These are phyloP conservation scores for Brachymystax lenok DNA, from an alignment of 2,797 vertebrate species.

Conservation along the genomic window DNA sequence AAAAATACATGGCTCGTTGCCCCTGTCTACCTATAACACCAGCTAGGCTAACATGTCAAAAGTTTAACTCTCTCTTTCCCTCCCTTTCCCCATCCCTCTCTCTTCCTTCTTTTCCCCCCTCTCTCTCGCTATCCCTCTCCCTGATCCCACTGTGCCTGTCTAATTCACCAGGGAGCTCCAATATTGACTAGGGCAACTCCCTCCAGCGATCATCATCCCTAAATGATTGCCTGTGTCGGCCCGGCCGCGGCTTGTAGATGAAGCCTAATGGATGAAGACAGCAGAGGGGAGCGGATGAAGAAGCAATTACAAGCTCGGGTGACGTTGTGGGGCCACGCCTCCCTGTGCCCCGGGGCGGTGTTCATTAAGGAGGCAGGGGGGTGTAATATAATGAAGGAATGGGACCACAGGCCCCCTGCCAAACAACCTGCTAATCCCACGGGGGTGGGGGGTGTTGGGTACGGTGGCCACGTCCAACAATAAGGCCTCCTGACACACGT, in stretches of 20 bases:
- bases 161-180: conserved; percentile 45
- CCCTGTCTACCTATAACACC: neutral
- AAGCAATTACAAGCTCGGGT: conserved; percentile 72
- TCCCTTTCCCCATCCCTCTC: conserved; percentile 2
- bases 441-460: conserved; percentile 33
- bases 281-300: conserved; percentile 52
- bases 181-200: conserved; percentile 20
- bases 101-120: neutral
- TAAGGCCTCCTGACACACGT: conserved; percentile 64
- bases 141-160: conserved; percentile 31
- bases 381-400: conserved; percentile 72
- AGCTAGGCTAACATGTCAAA: neutral
- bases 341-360: conserved; percentile 42
- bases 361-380: conserved; percentile 53
- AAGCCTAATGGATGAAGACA: conserved; percentile 49
- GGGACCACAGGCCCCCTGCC: conserved; percentile 47
- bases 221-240: conserved; percentile 20
- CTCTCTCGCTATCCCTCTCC: neutral
- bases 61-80: conserved; percentile 13
- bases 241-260: neutral
- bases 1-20: neutral
- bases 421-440: conserved; percentile 81
- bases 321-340: conserved; percentile 58
- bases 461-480: conserved; percentile 57
- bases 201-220: conserved; percentile 16